These are phyloP conservation scores for Leucoptera coffeella DNA, from an alignment of 2,888 invertebrate species.

Conservation along the genomic window DNA sequence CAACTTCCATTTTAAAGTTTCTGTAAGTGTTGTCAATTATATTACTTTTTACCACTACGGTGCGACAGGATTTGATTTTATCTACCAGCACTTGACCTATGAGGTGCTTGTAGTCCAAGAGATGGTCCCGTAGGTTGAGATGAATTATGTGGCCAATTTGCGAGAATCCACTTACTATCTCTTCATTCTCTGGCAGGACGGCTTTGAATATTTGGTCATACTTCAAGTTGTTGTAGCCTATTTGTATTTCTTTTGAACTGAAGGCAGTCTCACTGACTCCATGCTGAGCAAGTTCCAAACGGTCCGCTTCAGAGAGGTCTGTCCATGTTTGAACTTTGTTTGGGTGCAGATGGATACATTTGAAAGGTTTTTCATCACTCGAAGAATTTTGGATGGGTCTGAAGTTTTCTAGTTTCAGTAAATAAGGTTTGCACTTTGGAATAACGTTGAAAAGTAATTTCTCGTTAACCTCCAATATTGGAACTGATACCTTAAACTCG, in stretches of 20 bases:
- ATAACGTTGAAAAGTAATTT: constrained; percentile 42
- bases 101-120: constrained; percentile 70
- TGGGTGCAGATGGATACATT: constrained; percentile 64
- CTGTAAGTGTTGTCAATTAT: constrained; percentile 84
- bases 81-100: constrained; percentile 86
- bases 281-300: constrained; percentile 32
- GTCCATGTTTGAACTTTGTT: constrained; percentile 48
- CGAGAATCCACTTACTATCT: constrained; percentile 77
- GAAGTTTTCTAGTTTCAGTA: constrained; percentile 68
- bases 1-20: constrained; percentile 87
- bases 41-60: constrained; percentile 88
- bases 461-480: constrained; percentile 54
- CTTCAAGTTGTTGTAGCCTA: constrained; percentile 79
- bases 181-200: constrained; percentile 74
- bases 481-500: constrained; percentile 56
- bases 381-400: constrained; percentile 56
- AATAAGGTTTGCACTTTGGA: constrained; percentile 59
- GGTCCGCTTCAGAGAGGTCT: constrained; percentile 48
- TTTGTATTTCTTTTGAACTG: constrained; percentile 29
- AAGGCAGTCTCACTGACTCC: constrained; percentile 15
- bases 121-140: constrained; percentile 80
- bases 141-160: constrained; percentile 93
- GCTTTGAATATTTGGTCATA: constrained; percentile 71
- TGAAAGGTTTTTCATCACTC: constrained; percentile 18
- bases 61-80: constrained; percentile 67